Base-by-base conservation (phyloP, 2,888 invertebrate species). In the Smittia aterrima region DNA sequence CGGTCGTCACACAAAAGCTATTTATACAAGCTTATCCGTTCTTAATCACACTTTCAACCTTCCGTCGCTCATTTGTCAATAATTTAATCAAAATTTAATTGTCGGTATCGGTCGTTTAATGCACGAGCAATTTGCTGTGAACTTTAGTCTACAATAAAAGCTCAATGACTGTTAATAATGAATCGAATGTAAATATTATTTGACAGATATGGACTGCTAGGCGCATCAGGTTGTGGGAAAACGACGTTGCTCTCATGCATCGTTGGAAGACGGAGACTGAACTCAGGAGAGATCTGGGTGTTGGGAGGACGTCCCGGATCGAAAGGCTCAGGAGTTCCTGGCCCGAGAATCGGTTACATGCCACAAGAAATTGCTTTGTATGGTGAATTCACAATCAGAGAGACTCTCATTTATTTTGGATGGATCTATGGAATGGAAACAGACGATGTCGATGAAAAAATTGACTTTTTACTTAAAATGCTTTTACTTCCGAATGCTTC, bases 211-310 rank as follows among this genome's bases (percentile, higher is more conserved):
- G 95, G 95, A 76, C 86, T 95, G 0, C 85, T 95, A 47, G 95
- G 95, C 18, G 93, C 95, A 0, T 94, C 94, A 77, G 95, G 95
- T 0, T 95, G 95, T 80, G 94, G 94, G 0, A 95, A 95, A 82
- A 95, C 95, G 0, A 95, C 95, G 0, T 84, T 96, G 4, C 85
- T 96, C 0, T 89, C 92, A 75, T 93, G 93, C 81, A 92, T 95
- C 75, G 92, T 96, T 1, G 95, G 95, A 1, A 85, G 93, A 77
- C 85, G 93, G 77, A 85, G 90, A 77, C 85, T 94, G 75, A 92
- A 94, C 81, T 86, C 89, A 1, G 95, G 95, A 2, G 90, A 91
- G 81, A 89, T 95, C 76, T 90, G 91, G 88, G 93, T 95, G 3
- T 86, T 95, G 38, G 95, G 94, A 9, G 91, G 92, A 9, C 87